Base-by-base conservation (phyloP, 2,113 vertebrate species). In the Zosterops japonicus region DNA sequence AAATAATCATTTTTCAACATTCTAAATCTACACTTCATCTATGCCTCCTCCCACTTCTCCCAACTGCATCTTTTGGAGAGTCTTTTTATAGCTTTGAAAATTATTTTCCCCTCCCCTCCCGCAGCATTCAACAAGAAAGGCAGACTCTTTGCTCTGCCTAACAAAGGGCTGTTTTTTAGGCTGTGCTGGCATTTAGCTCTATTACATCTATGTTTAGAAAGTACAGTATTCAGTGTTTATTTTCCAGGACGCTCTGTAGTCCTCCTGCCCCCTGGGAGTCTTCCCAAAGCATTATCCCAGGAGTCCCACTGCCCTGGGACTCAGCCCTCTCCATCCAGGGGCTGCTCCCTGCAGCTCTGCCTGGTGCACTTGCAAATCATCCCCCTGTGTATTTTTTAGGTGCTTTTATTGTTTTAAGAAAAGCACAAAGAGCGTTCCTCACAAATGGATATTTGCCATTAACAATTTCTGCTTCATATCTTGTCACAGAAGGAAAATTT, bases 1-100 rank as follows among this genome's bases (percentile, higher is more conserved):
- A 97, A 96, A 97, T 82, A 96, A 93, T 97, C 78, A 95, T 94
- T 93, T 95, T 94, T 96, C 97, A 97, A 86, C 93, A 96, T 94
- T 91, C 55, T 83, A 93, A 95, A 96, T 94, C 94, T 92, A 93
- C 93, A 90, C 76, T 70, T 93, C 92, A 61, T 89, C 83, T 92
- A 52, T 41, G 79, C 57, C 81, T n/a, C 77, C 83, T 94, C 91
- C 82, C 50, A 92, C 53, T 77, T 90, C 72, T 89, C 78, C 89
- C 85, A 89, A 93, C 68, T 12, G 0, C 80, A 91, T 90, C 81
- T 80, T 90, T 89, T 85, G 75, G 63, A 95, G 70, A 84, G 76
- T 94, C 90, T 83, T 94, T 97, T 94, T 91, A 93, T 94, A 92
- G 74, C 77, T 92, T 78, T 72, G 65, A 79, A 82, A 67, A 19